Conservation (phyloP, 2,797 vertebrate species). For the Brachyrhaphis roseni region DNA sequence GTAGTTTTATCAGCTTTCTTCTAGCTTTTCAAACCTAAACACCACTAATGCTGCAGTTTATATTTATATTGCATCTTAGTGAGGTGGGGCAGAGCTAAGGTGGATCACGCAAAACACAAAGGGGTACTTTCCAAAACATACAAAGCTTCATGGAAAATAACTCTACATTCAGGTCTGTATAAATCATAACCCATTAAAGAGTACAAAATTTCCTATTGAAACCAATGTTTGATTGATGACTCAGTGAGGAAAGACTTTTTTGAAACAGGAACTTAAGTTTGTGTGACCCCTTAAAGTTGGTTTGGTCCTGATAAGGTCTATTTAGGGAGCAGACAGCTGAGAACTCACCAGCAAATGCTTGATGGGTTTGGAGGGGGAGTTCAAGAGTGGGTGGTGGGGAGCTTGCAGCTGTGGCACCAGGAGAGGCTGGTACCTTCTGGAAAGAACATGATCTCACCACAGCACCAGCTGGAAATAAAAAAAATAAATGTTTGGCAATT, state of each 20-base stretch:
- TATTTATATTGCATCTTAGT: slow-evolving; percentile 71
- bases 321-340: slow-evolving; percentile 86
- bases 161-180: neutral
- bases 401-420: slow-evolving; percentile 75
- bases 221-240: neutral
- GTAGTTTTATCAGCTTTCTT: slow-evolving; percentile 26
- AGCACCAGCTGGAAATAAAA: neutral
- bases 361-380: slow-evolving; percentile 44
- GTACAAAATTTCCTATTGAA: neutral
- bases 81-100: slow-evolving; percentile 60
- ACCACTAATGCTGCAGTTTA: slow-evolving; percentile 60
- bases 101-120: slow-evolving; percentile 20
- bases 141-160: neutral
- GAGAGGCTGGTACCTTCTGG: slow-evolving; percentile 82
- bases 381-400: slow-evolving; percentile 13
- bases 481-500: neutral
- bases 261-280: neutral
- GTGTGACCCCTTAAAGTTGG: slow-evolving; percentile 59
- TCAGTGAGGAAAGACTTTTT: rapidly evolving
- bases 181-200: neutral
- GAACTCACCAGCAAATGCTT: slow-evolving; percentile 79
- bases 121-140: slow-evolving; percentile 9
- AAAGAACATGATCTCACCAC: slow-evolving; percentile 67
- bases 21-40: slow-evolving; percentile 38
- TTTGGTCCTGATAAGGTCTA: slow-evolving; percentile 79